These are phyloP conservation scores for Noctua pronuba DNA, from an alignment of 2,888 invertebrate species.

Conservation along the genomic window DNA sequence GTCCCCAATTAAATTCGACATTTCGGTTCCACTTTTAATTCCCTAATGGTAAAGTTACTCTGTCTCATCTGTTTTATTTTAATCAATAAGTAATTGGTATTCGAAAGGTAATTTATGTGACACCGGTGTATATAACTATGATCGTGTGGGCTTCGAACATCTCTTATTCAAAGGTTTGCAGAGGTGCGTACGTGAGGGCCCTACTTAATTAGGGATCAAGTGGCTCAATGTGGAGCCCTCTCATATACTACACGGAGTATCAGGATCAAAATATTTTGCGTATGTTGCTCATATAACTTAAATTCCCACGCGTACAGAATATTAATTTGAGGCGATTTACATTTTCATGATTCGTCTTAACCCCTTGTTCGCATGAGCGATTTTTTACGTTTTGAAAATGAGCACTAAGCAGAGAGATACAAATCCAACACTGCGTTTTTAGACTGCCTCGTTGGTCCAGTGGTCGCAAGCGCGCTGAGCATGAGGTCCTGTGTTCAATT, in stretches of 20 bases:
- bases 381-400: neutral
- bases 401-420: neutral
- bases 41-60: conserved; percentile 26
- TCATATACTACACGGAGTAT: conserved; percentile 35
- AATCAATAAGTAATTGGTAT: conserved; percentile 44
- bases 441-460: neutral
- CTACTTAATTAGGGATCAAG: conserved; percentile 80
- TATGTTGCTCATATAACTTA: conserved; percentile 58
- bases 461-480: neutral
- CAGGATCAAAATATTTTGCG: conserved; percentile 63
- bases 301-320: conserved; percentile 56
- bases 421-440: neutral
- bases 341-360: conserved; percentile 25
- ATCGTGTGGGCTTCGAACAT: conserved; percentile 60
- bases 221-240: conserved; percentile 66
- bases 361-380: neutral
- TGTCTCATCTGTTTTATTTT: conserved; percentile 20
- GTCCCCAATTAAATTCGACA: conserved; percentile 28
- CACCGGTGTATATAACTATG: conserved; percentile 56
- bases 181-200: conserved; percentile 80
- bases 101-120: conserved; percentile 44
- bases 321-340: conserved; percentile 59
- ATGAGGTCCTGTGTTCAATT: neutral
- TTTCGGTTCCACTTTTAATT: conserved; percentile 33
- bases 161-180: conserved; percentile 78